A percentile compares a stretch with the other conserved stretches of the same genome.
Conservation (phyloP, 2,113 vertebrate species). For the zebrafish (Danio rerio) region DNA sequence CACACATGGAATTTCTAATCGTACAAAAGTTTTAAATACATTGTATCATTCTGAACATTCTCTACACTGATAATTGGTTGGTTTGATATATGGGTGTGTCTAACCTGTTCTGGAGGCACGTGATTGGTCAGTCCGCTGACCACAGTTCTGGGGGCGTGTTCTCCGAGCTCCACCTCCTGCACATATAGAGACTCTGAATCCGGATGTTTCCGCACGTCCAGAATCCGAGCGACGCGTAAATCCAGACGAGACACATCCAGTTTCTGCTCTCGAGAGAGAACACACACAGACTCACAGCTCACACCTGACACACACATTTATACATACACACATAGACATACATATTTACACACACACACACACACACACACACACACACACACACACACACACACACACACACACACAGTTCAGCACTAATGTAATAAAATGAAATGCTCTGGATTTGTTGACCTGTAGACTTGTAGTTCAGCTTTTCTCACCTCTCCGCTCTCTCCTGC, state of each 20-base stretch:
- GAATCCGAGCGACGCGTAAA: conserved; percentile 87
- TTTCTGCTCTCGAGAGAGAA: conserved; percentile 69
- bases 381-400: too few relatives aligned
- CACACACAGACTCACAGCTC: neutral
- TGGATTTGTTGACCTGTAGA: too few relatives aligned
- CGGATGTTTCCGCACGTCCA: conserved; percentile 81
- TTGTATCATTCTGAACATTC: too few relatives aligned
- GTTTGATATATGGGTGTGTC: neutral
- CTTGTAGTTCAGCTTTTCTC: neutral
- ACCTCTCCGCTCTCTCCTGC: conserved; percentile 43
- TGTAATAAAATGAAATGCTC: too few relatives aligned
- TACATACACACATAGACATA: too few relatives aligned
- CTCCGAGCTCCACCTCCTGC: conserved; percentile 91
- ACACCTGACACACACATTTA: neutral
- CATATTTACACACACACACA: too few relatives aligned
- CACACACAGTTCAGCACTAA: too few relatives aligned
- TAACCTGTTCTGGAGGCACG: conserved; percentile 84
- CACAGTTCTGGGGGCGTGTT: conserved; percentile 81
- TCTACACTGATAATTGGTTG: neutral
- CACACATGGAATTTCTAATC: neutral
- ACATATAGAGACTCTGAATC: conserved; percentile 83
- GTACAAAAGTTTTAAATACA: too few relatives aligned
- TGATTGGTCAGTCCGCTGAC: conserved; percentile 86
- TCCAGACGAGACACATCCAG: conserved; percentile 88
- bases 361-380: too few relatives aligned